phyloP scores from a whole-genome alignment of 1,140 invertebrate species.

The Mya arenaria region DNA sequence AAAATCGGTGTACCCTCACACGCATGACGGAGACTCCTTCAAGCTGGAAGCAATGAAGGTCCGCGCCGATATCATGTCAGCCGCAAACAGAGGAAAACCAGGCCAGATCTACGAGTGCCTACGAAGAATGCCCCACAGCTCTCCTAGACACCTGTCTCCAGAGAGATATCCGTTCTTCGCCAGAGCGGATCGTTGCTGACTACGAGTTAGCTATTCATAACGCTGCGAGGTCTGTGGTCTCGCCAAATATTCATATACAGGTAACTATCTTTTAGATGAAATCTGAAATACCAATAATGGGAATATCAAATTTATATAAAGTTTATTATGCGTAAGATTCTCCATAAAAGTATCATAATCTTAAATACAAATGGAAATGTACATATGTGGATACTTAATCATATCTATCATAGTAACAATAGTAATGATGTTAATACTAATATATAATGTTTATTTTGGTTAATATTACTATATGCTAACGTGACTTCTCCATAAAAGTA shows the following conservation, averaged over 20 bases:
- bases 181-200: conserved; percentile 12
- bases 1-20: too few relatives aligned
- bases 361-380: background rate
- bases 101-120: too few relatives aligned
- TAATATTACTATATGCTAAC: too few relatives aligned
- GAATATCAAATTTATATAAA: conserved; percentile 12
- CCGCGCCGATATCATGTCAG: too few relatives aligned
- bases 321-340: conserved; percentile 15
- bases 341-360: conserved; percentile 13
- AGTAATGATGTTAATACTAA: too few relatives aligned
- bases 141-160: conserved; percentile 8
- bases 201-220: conserved; percentile 12
- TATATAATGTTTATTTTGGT: too few relatives aligned
- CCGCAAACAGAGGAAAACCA: too few relatives aligned
- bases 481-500: background rate
- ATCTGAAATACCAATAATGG: conserved; percentile 9
- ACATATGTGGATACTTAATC: too few relatives aligned
- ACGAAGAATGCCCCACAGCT: conserved; percentile 5
- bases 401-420: too few relatives aligned
- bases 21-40: too few relatives aligned
- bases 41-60: too few relatives aligned
- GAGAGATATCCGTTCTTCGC: conserved; percentile 11
- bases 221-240: conserved; percentile 15
- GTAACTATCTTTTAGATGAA: conserved; percentile 9
- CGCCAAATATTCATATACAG: conserved; percentile 13